phyloP scores from a whole-genome alignment of 2,113 vertebrate genomes.

The Ibidorhyncha struthersii region DNA sequence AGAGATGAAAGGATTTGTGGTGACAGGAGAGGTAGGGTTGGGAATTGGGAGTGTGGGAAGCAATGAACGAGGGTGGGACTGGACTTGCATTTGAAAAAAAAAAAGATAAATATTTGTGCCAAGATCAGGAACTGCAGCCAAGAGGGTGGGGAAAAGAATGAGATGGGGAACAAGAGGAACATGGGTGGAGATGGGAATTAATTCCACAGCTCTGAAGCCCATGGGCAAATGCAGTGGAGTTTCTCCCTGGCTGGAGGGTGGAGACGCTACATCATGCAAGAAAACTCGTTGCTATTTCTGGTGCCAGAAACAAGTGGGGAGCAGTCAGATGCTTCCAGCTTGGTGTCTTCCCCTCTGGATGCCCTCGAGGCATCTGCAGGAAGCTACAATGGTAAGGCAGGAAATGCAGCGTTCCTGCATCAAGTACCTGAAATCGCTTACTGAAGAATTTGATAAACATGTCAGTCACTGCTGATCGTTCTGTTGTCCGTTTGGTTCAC shows the following conservation, averaged over 20 bases:
- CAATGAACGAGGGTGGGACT: constrained; percentile 21
- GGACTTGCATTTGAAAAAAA: background rate
- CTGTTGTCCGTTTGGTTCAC: background rate
- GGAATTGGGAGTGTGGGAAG: constrained; percentile 41
- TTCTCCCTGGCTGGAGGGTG: constrained; percentile 47
- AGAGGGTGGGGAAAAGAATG: constrained; percentile 31
- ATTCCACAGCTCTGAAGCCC: constrained; percentile 38
- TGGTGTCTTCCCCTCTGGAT: constrained; percentile 27
- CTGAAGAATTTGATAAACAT: background rate
- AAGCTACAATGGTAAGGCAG: background rate
- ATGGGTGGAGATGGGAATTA: constrained; percentile 59
- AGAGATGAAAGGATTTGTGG: constrained; percentile 13
- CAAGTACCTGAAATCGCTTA: background rate
- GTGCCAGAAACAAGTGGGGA: constrained; percentile 34
- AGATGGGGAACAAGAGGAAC: background rate
- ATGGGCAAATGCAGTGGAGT: constrained; percentile 14
- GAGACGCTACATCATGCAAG: constrained; percentile 22
- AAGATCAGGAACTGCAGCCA: constrained; percentile 32
- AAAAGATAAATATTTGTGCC: background rate
- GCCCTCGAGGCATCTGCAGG: background rate
- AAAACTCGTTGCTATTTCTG: constrained; percentile 13
- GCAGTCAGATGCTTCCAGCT: constrained; percentile 35
- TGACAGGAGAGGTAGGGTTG: background rate
- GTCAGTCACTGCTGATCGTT: background rate
- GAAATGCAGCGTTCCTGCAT: background rate